Evolutionary conservation across 2,113 vertebrate genomes (phyloP), one percentile per base, ranked within the genome.

Genomic region (Pogonocichla stellata): DNA sequence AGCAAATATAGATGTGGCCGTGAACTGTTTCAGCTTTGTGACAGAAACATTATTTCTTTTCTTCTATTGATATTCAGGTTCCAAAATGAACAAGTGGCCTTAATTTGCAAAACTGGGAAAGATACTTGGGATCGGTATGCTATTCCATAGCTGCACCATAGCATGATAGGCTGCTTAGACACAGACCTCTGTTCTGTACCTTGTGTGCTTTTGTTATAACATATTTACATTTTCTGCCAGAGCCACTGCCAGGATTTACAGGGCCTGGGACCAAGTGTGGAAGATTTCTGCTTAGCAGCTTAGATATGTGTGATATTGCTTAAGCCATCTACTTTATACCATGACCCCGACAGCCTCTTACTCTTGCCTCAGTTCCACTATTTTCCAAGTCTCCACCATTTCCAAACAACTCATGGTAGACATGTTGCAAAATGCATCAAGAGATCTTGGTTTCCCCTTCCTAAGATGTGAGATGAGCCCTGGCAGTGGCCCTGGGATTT

Each of bases 41-140:
- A 96, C 65, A 86, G 94, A 96, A 96, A 93, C 42, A 33, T 95
- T 74, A 58, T 92, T 94, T 95, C 92, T 94, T 95, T 93, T 96
- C 45, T 96, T 97, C 90, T 96, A 34, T 96, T 96, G 70, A 96
- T 95, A 95, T 95, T 94, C 94, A 98, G 98, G 98, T 98, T 98
- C 97, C 98, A 98, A 97, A 98, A 93, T 88, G 98, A 98, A 90
- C 98, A 98, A 96, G 97, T 98, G 91, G 98, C 98, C 96, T 95
- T 98, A 95, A 97, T 98, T 96, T 98, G 98, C 96, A 98, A 98
- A 98, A 98, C 98, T 95, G 98, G 98, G 90, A 98, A 98, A 98
- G 98, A 96, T 96, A 98, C 98, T 91, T 97, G 98, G 97, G 98
- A 98, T 97, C 96, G 98, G 98, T 98, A 98, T 97, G 98, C 95